phyloP scores from a whole-genome alignment of 2,797 vertebrate species.

The Telmatherina bonti region DNA sequence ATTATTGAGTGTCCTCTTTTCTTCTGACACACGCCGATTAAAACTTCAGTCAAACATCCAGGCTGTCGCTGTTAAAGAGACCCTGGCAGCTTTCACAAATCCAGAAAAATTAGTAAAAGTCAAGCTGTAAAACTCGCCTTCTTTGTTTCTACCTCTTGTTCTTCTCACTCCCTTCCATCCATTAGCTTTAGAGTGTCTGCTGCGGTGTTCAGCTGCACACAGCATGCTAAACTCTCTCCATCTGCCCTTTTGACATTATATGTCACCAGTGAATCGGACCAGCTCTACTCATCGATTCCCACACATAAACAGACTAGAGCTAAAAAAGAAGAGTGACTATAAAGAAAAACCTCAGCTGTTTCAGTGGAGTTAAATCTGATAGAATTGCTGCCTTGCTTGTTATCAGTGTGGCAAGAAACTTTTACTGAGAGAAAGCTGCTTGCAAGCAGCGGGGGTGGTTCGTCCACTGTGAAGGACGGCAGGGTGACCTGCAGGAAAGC shows the following conservation, averaged over 20 bases:
- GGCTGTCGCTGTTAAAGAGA: background rate
- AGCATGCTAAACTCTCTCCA: slow-evolving; percentile 71
- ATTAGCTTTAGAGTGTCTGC: slow-evolving; percentile 44
- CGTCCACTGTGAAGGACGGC: slow-evolving; percentile 31
- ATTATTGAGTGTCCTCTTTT: background rate
- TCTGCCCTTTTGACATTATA: slow-evolving; percentile 77
- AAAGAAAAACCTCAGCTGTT: slow-evolving; percentile 48
- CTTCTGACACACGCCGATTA: background rate
- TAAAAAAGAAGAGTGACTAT: slow-evolving; percentile 35
- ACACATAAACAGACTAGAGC: slow-evolving; percentile 23
- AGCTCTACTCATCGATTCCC: slow-evolving; percentile 64
- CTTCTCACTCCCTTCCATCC: slow-evolving; percentile 4
- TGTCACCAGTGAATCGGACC: slow-evolving; percentile 67
- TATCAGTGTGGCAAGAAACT: slow-evolving; percentile 21
- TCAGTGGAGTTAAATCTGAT: slow-evolving; percentile 39
- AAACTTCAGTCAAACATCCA: background rate
- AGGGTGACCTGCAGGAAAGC: slow-evolving; percentile 32
- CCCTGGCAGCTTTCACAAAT: slow-evolving; percentile 18
- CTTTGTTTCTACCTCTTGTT: slow-evolving; percentile 3
- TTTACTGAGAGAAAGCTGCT: slow-evolving; percentile 24
- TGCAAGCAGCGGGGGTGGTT: background rate
- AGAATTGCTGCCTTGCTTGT: slow-evolving; percentile 25
- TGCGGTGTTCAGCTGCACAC: slow-evolving; percentile 49
- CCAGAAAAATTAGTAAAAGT: slow-evolving; percentile 42
- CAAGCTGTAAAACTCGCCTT: slow-evolving; percentile 26